Evolutionary conservation across 2,888 invertebrate genomes (phyloP).

Genomic region (Ryuthela nishihirai): DNA sequence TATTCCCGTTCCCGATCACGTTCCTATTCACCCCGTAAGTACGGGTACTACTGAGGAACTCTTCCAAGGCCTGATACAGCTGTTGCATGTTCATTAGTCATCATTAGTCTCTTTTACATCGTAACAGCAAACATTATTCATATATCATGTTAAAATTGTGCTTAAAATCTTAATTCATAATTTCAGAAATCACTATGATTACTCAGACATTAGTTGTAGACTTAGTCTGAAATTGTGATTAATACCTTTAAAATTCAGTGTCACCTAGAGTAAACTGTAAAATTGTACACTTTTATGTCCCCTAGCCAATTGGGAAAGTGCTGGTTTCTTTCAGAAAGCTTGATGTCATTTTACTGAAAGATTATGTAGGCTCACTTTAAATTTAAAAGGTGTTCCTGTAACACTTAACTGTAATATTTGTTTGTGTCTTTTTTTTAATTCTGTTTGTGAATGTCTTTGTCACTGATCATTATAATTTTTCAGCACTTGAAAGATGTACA

Average conservation of each 20-base stretch:
- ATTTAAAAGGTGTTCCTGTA: no score
- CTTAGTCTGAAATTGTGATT: no score
- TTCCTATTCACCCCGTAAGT: constrained; percentile 73
- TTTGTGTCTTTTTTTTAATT: constrained; percentile 6
- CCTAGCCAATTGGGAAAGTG: no score
- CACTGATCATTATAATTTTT: constrained; percentile 2
- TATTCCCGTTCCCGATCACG: constrained; percentile 69
- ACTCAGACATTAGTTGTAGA: no score
- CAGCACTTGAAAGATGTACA: no score
- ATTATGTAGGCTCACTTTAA: no score
- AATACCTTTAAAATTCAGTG: no score
- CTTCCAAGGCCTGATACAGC: constrained; percentile 23
- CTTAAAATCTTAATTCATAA: not conserved
- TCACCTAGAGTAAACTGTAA: no score
- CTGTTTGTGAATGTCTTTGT: constrained; percentile 2
- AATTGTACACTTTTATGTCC: no score
- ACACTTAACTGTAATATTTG: constrained; percentile 4
- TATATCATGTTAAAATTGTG: not conserved
- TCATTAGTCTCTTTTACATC: not conserved
- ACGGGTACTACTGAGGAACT: constrained; percentile 38
- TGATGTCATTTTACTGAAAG: no score
- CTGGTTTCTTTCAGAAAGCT: no score
- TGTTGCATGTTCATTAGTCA: constrained; percentile 11
- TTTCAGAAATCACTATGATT: no score
- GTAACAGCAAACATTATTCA: not conserved